Percentiles rank a stretch among this genome's conserved stretches.
Evolutionary conservation across 2,797 vertebrate genomes (phyloP).

Genomic region (Characodon lateralis): DNA sequence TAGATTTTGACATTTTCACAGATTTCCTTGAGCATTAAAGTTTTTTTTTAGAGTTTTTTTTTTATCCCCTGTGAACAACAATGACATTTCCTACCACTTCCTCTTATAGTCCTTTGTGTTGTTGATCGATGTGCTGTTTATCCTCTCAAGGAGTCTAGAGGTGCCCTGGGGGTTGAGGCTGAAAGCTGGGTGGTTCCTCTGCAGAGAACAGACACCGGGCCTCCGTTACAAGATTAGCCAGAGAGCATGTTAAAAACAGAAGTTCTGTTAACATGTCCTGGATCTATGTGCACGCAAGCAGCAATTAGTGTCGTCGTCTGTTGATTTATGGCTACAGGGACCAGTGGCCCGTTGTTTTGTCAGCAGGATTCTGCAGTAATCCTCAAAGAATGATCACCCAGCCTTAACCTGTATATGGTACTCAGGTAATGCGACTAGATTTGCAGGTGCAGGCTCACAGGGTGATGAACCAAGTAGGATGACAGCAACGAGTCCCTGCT

Average conservation of each 20-base stretch:
- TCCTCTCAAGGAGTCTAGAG: slow-evolving; percentile 48
- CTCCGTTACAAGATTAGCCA: slow-evolving; percentile 53
- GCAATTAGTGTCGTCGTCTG: slow-evolving; percentile 40
- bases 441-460: slow-evolving; percentile 45
- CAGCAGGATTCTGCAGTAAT: slow-evolving; percentile 49
- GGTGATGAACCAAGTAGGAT: slow-evolving; percentile 23
- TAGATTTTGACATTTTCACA: background rate
- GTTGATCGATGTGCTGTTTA: slow-evolving; percentile 57
- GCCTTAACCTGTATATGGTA: slow-evolving; percentile 51
- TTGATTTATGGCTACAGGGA: slow-evolving; percentile 55
- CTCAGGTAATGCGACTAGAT: slow-evolving; percentile 33
- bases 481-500: slow-evolving; percentile 29
- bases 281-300: slow-evolving; percentile 37
- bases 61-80: slow-evolving; percentile 16
- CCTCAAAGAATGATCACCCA: slow-evolving; percentile 61
- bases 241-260: slow-evolving; percentile 59
- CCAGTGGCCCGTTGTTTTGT: slow-evolving; percentile 51
- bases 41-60: slow-evolving; percentile 18
- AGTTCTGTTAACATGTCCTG: slow-evolving; percentile 35
- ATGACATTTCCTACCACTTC: background rate
- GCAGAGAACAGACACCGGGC: slow-evolving; percentile 29
- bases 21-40: background rate
- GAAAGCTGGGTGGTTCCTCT: slow-evolving; percentile 40
- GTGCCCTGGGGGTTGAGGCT: slow-evolving; percentile 44
- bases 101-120: slow-evolving; percentile 3